phyloP scores from a whole-genome alignment of 2,888 invertebrate species.

The Meiosimyza decipiens region DNA sequence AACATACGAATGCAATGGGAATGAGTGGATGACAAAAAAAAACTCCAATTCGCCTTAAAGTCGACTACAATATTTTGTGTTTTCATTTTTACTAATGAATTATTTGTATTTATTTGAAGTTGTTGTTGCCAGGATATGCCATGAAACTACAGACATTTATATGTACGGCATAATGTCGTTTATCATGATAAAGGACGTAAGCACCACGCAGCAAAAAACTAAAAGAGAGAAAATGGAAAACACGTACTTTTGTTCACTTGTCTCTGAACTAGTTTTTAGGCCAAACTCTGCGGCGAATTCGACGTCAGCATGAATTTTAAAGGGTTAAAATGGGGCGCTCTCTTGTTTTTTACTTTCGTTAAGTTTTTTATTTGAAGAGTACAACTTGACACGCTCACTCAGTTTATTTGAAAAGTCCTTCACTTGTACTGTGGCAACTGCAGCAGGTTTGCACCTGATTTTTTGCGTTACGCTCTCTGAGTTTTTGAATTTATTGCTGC shows the following conservation, averaged over 20 bases:
- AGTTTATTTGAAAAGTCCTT: constrained; percentile 25
- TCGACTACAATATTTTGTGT: not conserved
- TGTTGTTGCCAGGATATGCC: constrained; percentile 11
- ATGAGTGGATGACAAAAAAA: not conserved
- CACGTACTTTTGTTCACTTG: not conserved
- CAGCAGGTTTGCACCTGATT: constrained; percentile 16
- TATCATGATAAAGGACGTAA: constrained; percentile 27
- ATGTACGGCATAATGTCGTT: constrained; percentile 15
- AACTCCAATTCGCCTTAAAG: constrained; percentile 24
- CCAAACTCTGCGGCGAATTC: not conserved
- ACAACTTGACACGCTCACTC: not conserved
- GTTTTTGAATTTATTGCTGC: not conserved
- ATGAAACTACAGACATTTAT: constrained; percentile 16
- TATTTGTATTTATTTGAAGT: constrained; percentile 19
- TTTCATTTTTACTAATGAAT: constrained; percentile 19
- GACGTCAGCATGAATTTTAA: not conserved
- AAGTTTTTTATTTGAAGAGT: not conserved
- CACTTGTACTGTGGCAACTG: constrained; percentile 32
- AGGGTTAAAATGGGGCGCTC: not conserved
- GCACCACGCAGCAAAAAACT: not conserved
- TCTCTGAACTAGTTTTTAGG: not conserved
- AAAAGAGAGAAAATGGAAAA: not conserved
- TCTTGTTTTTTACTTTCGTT: not conserved
- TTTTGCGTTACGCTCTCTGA: constrained; percentile 21
- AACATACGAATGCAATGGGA: not conserved